phyloP scores from a whole-genome alignment of 1,140 invertebrate genomes.

The Epicauta chinensis region DNA sequence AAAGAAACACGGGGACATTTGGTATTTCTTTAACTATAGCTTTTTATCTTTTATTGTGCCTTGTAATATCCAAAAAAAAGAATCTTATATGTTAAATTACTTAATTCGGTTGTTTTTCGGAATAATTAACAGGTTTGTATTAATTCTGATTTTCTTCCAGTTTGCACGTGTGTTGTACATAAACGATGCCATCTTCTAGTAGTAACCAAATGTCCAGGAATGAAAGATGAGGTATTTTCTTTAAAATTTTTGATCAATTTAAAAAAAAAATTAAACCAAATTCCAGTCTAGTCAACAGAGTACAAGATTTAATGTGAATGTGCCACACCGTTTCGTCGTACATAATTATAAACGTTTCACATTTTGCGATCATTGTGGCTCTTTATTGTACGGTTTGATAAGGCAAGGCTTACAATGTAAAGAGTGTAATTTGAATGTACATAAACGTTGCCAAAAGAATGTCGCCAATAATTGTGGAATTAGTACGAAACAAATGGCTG shows the following conservation, averaged over 20 bases:
- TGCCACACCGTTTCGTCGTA: conserved; percentile 89
- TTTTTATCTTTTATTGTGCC: not conserved
- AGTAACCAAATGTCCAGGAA: conserved; percentile 92
- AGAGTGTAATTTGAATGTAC: conserved; percentile 96
- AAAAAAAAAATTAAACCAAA: not conserved
- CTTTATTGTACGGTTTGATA: conserved; percentile 90
- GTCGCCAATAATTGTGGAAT: conserved; percentile 99
- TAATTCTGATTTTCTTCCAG: conserved; percentile 50
- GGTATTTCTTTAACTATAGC: too few species aligned
- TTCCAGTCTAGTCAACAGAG: conserved; percentile 51
- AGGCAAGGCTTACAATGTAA: conserved; percentile 97
- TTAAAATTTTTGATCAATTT: not conserved
- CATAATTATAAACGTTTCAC: conserved; percentile 97
- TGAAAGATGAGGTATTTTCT: conserved; percentile 74
- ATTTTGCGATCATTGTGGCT: conserved; percentile 99
- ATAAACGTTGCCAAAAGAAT: conserved; percentile 98
- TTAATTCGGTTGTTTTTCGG: not conserved
- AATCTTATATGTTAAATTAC: too few species aligned
- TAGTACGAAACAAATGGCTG: conserved; percentile 93
- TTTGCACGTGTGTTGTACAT: conserved; percentile 97
- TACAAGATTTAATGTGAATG: conserved; percentile 94
- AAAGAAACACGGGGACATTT: too few species aligned
- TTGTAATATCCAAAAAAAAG: too few species aligned
- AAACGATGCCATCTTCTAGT: conserved; percentile 93
- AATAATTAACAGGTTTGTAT: too few species aligned